Evolutionary conservation across 2,113 vertebrate genomes (phyloP).

Genomic region (Saguinus imperator): DNA sequence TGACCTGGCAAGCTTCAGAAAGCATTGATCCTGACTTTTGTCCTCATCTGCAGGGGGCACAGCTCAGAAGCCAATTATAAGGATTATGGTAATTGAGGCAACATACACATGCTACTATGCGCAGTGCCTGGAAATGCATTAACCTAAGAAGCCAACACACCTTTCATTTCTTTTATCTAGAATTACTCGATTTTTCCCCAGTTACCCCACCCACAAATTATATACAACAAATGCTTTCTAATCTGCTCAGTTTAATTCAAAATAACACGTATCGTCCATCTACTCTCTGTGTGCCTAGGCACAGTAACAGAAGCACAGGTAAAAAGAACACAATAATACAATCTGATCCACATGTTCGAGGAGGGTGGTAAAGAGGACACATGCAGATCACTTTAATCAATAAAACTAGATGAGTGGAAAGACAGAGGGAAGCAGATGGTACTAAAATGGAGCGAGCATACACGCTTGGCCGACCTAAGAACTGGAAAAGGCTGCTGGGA

Average conservation of each 20-base stretch:
- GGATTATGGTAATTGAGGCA: not conserved
- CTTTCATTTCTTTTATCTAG: not conserved
- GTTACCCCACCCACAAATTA: not conserved
- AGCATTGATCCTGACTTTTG: not conserved
- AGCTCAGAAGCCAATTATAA: not conserved
- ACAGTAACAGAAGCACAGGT: not conserved
- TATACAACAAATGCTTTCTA: not conserved
- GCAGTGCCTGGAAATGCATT: not conserved
- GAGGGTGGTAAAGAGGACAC: not conserved
- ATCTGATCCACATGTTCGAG: no score
- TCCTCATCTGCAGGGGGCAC: not conserved
- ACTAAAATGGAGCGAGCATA: not conserved
- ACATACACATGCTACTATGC: accelerated
- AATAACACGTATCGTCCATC: not conserved
- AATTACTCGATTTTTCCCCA: not conserved
- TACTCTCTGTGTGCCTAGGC: not conserved
- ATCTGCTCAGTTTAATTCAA: not conserved
- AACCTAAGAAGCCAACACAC: no score
- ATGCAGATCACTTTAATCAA: not conserved
- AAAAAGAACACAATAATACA: not conserved
- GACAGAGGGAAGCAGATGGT: not conserved
- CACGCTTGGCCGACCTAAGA: not conserved
- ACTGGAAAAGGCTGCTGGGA: not conserved
- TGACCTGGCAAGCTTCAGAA: not conserved
- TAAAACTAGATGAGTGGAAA: not conserved